Evolutionary conservation across 2,797 vertebrate species (phyloP).

Genomic region (Sebastes hopkinsi): DNA sequence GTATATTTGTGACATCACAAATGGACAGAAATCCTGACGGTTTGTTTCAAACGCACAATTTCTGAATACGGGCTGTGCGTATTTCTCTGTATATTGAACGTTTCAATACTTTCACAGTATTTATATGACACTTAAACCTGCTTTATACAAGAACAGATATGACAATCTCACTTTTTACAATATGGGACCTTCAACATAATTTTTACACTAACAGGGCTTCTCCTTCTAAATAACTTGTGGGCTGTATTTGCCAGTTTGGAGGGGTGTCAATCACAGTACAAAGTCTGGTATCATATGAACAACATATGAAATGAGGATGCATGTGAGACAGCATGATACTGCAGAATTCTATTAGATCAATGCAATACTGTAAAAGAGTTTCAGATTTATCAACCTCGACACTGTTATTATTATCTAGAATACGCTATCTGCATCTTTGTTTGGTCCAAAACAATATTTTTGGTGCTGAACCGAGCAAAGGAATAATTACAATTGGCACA

Average conservation of each 20-base stretch:
- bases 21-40: too few species aligned
- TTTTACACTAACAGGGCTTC: not conserved
- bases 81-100: too few species aligned
- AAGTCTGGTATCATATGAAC: not conserved
- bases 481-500: conserved; percentile 13
- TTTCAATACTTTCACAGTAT: too few species aligned
- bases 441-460: conserved; percentile 26
- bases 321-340: not conserved
- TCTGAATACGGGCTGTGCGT: too few species aligned
- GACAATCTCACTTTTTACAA: too few species aligned
- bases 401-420: not conserved
- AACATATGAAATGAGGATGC: not conserved
- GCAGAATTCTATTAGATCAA: not conserved
- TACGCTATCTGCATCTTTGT: conserved; percentile 23
- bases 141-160: too few species aligned
- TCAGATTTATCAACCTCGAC: conserved; percentile 1
- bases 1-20: too few species aligned
- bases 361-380: not conserved
- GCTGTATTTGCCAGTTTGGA: not conserved
- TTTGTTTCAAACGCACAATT: too few species aligned
- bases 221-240: not conserved
- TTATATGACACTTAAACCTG: too few species aligned
- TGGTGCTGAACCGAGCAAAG: conserved; percentile 16
- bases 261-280: not conserved
- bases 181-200: too few species aligned